A percentile compares a stretch with the other conserved stretches of the same genome.
These are phyloP conservation scores for Gonatopus flavifemur DNA, from an alignment of 1,140 invertebrate species.

Conservation along the genomic window DNA sequence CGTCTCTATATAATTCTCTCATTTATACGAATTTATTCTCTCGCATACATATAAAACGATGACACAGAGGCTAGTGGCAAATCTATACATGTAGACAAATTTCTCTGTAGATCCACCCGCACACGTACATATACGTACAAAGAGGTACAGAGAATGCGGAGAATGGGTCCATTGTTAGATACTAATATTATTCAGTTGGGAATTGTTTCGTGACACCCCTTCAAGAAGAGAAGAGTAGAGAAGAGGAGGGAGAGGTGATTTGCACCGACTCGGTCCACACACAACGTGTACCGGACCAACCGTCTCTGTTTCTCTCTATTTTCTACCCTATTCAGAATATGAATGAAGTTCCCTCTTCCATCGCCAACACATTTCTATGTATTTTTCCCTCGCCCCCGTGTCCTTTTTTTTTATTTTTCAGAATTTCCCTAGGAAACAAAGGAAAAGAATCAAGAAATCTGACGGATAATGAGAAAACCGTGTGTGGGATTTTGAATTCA, in stretches of 20 bases:
- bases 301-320: constrained; percentile 35
- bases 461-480: no score
- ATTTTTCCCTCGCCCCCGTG: no score
- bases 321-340: no score
- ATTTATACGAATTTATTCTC: not conserved
- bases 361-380: no score
- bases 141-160: constrained; percentile 18
- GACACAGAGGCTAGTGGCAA: not conserved
- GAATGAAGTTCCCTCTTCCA: no score
- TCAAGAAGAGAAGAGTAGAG: constrained; percentile 19
- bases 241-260: constrained; percentile 6
- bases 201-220: constrained; percentile 53
- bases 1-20: not conserved
- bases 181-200: constrained; percentile 57
- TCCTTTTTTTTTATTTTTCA: constrained; percentile 40
- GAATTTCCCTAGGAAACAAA: no score
- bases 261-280: constrained; percentile 28
- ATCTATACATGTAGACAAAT: not conserved
- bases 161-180: constrained; percentile 50
- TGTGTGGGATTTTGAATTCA: no score
- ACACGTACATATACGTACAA: not conserved
- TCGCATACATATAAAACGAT: not conserved
- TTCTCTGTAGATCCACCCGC: not conserved
- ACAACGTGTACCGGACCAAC: constrained; percentile 1
- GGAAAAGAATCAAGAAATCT: no score